These are phyloP conservation scores for Eledona agricola DNA, from an alignment of 2,888 invertebrate species.

Conservation along the genomic window DNA sequence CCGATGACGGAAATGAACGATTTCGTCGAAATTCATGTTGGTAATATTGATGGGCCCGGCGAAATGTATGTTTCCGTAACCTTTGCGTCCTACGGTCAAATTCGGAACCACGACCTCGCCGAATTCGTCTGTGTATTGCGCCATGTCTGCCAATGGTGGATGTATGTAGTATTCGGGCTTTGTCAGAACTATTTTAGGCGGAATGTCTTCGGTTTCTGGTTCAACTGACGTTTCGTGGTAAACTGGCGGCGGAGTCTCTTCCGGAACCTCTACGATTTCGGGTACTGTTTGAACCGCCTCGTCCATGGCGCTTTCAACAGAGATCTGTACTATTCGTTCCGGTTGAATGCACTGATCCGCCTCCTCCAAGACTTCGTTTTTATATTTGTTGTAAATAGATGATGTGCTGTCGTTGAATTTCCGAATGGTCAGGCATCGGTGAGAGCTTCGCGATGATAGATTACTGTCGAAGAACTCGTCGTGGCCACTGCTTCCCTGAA, in stretches of 20 bases:
- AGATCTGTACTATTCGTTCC: not conserved
- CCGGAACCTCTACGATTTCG: no score
- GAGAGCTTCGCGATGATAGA: conserved; percentile 65
- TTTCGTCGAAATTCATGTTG: conserved; percentile 85
- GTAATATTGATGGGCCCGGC: conserved; percentile 85
- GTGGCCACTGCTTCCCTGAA: conserved; percentile 21
- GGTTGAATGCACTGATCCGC: conserved; percentile 19
- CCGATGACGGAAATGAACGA: conserved; percentile 91
- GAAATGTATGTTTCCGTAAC: conserved; percentile 91
- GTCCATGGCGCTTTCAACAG: no score
- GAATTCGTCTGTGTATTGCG: conserved; percentile 74
- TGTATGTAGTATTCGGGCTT: conserved; percentile 91
- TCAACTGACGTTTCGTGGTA: no score
- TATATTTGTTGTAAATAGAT: conserved; percentile 22
- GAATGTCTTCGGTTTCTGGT: conserved; percentile 61
- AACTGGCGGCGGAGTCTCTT: no score
- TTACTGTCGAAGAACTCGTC: conserved; percentile 32
- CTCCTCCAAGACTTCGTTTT: conserved; percentile 29
- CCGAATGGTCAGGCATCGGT: conserved; percentile 75
- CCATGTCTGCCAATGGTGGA: conserved; percentile 84
- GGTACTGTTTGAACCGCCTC: no score
- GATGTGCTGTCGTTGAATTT: conserved; percentile 52
- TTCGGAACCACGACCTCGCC: conserved; percentile 85
- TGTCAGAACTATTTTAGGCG: conserved; percentile 79
- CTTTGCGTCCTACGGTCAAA: conserved; percentile 87